Evolutionary conservation across 2,888 invertebrate species (phyloP).

Genomic region (Oligia fasciuncula): DNA sequence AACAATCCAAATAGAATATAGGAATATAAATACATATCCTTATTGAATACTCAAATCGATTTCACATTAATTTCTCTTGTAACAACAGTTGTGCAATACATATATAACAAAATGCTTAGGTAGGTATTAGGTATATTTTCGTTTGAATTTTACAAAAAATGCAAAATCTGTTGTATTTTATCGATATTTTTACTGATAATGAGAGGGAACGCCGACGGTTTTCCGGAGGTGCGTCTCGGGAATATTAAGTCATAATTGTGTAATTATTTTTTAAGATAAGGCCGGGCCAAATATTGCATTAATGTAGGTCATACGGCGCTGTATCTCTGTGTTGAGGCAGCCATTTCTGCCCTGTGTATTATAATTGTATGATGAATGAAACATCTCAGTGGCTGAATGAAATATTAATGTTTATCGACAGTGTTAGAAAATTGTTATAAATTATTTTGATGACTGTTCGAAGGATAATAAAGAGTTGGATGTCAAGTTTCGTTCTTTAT

Average conservation of each 20-base stretch:
- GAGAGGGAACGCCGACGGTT: slow-evolving; percentile 73
- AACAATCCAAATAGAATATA: slow-evolving; percentile 86
- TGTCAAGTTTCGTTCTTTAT: slow-evolving; percentile 84
- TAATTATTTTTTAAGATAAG: slow-evolving; percentile 88
- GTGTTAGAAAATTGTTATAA: slow-evolving; percentile 91
- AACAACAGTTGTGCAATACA: slow-evolving; percentile 89
- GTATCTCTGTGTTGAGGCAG: slow-evolving; percentile 82
- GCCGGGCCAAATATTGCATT: slow-evolving; percentile 90
- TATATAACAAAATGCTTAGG: slow-evolving; percentile 87
- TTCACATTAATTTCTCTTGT: slow-evolving; percentile 83
- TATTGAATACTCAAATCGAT: slow-evolving; percentile 88
- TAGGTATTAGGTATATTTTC: slow-evolving; percentile 88
- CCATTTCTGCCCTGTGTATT: slow-evolving; percentile 82
- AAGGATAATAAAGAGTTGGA: slow-evolving; percentile 91
- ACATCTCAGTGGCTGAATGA: slow-evolving; percentile 89
- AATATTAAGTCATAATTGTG: slow-evolving; percentile 88
- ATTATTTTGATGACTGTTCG: slow-evolving; percentile 91
- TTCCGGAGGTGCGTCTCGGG: slow-evolving; percentile 75
- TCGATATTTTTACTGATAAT: slow-evolving; percentile 87
- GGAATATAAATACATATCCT: slow-evolving; percentile 88
- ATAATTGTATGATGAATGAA: slow-evolving; percentile 82
- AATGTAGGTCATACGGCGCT: slow-evolving; percentile 86
- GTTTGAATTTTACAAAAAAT: slow-evolving; percentile 88
- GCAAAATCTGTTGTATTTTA: slow-evolving; percentile 89
- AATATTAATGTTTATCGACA: slow-evolving; percentile 89